Evolutionary conservation across 2,888 invertebrate genomes (phyloP).

Genomic region (Epiperipatus broadwayi): DNA sequence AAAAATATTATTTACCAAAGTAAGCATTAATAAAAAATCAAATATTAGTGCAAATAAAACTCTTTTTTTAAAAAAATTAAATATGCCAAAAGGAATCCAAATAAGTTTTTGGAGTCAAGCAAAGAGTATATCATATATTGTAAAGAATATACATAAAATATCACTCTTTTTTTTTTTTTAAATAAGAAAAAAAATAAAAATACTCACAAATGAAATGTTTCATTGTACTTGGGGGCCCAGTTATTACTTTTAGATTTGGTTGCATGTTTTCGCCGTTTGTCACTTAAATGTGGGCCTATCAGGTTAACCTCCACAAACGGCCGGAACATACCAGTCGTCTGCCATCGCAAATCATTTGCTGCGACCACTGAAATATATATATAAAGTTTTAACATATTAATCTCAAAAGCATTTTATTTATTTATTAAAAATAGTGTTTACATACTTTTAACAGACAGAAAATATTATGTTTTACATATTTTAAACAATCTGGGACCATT

Average conservation of each 20-base stretch:
- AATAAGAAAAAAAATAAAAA: slow-evolving; percentile 15
- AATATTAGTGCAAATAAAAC: too few species aligned
- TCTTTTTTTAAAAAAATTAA: too few species aligned
- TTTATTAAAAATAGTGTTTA: too few species aligned
- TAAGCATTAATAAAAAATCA: too few species aligned
- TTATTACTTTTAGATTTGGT: slow-evolving; percentile 97
- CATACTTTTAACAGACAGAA: too few species aligned
- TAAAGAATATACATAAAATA: too few species aligned
- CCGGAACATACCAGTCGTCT: slow-evolving; percentile 87
- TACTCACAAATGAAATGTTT: slow-evolving; percentile 96
- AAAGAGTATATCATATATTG: background rate
- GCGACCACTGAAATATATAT: slow-evolving; percentile 57
- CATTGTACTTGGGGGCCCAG: slow-evolving; percentile 98
- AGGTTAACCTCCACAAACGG: slow-evolving; percentile 97
- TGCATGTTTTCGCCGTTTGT: slow-evolving; percentile 90
- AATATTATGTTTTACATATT: too few species aligned
- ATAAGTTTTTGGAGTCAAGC: background rate
- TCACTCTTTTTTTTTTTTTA: too few species aligned
- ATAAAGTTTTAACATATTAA: slow-evolving; percentile 6
- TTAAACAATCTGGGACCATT: slow-evolving; percentile 7
- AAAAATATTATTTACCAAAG: too few species aligned
- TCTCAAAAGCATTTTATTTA: too few species aligned
- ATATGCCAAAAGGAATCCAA: too few species aligned
- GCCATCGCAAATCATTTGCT: slow-evolving; percentile 95
- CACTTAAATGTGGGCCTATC: slow-evolving; percentile 89